Evolutionary conservation across 2,888 invertebrate species (phyloP).

Genomic region (Drosophila hamatofila): DNA sequence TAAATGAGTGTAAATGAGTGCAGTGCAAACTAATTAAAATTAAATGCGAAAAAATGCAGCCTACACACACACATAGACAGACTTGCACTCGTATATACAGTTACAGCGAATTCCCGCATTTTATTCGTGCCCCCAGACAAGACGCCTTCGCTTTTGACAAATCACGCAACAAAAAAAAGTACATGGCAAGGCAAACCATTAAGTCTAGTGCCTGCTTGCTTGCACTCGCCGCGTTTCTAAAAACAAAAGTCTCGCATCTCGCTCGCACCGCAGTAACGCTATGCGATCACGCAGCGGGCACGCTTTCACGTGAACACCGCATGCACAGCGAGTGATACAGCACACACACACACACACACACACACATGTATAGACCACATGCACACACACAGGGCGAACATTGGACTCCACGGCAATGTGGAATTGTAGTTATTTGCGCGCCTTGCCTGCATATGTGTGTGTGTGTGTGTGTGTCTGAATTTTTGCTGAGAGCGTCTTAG

Average conservation of each 20-base stretch:
- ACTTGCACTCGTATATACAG: slow-evolving; percentile 2
- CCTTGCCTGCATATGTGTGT: slow-evolving; percentile 12
- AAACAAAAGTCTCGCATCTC: slow-evolving; percentile 83
- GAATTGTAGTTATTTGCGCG: slow-evolving; percentile 48
- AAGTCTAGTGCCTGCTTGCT: slow-evolving; percentile 67
- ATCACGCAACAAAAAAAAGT: slow-evolving; percentile 62
- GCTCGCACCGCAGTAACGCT: slow-evolving; percentile 72
- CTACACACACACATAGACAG: background rate
- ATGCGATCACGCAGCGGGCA: slow-evolving; percentile 85
- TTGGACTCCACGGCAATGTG: slow-evolving; percentile 69
- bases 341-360: slow-evolving; percentile 42
- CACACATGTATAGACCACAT: slow-evolving; percentile 14
- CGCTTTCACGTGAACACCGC: slow-evolving; percentile 93
- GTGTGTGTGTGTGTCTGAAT: slow-evolving; percentile 18
- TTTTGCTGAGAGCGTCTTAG: slow-evolving; percentile 35
- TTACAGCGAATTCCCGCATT: slow-evolving; percentile 52
- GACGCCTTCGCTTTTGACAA: slow-evolving; percentile 63
- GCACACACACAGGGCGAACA: slow-evolving; percentile 52
- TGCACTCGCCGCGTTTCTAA: slow-evolving; percentile 80
- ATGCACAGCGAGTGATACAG: slow-evolving; percentile 78
- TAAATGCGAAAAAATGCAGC: slow-evolving; percentile 60
- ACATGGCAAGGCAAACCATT: slow-evolving; percentile 61
- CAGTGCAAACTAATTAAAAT: slow-evolving; percentile 66
- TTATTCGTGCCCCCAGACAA: slow-evolving; percentile 49
- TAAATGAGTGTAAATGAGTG: slow-evolving; percentile 40